Evolutionary conservation across 1,140 invertebrate genomes (phyloP), one percentile per base, ranked within the genome.

Genomic region (Metaphire vulgaris): DNA sequence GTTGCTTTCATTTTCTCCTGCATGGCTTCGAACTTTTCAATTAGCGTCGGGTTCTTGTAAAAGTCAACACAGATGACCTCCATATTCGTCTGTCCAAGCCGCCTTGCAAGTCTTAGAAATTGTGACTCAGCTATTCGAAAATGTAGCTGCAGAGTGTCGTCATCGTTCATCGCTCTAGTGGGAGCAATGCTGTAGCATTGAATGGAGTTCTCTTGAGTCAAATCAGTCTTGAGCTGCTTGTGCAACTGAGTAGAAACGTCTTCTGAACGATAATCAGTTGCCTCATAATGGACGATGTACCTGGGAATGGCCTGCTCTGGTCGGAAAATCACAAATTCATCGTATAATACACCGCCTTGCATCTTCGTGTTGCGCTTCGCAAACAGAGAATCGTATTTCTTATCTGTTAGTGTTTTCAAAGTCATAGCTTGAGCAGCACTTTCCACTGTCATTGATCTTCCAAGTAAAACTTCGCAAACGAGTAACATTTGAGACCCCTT

Each of bases 301-400:
- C 65, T 6, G 6, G 33, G 28, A 73, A 56, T 29, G 33, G 71
- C 71, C 26, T 73, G 71, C 2, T 28, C 33, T 69, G 71, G 33
- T 12, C 33, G 32, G 26, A 12, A 73, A 34, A 73, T 30, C 2
- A 73, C 71, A 26, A 31, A 73, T 30, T 73, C 71, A 26, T 73
- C 71, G 33, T 73, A 56, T 2, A 68, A 12, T 2, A 73, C 71
- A 12, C 71, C 71, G 14, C 65, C 65, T 73, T 34, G 6, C 28
- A 14, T 12, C 33, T 69, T 12, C 28, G 71, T 56, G 14, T 26
- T 26, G 2, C 71, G 6, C 28, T 34, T 34, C 2, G 71, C 71
- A 26, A 73, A 73, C 71, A 73, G 33, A 28, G 71, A 73, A 26
- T 73, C 71, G 26, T 73, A 73, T 73, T 26, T 26, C 6, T 73